A percentile compares a stretch with the other conserved stretches of the same genome.
phyloP scores from a whole-genome alignment of 2,113 vertebrate species.

The Mirza zaza region DNA sequence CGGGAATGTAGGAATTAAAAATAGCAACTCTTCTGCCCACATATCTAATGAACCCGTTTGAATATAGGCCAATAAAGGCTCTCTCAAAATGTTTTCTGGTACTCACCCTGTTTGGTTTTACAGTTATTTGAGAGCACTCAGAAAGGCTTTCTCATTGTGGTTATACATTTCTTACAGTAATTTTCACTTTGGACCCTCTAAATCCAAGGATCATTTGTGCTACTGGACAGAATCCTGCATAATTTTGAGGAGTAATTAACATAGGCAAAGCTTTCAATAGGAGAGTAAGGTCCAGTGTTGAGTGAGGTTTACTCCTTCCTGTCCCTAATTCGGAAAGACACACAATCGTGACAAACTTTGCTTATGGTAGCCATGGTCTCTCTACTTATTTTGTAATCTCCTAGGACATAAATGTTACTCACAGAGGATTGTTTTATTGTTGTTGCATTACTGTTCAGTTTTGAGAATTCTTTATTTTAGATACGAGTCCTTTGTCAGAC shows the following conservation, averaged over 20 bases:
- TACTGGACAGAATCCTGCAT: not conserved
- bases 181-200: not conserved
- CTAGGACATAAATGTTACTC: not conserved
- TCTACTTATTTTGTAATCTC: not conserved
- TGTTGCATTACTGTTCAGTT: not conserved
- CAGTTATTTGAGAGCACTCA: not conserved
- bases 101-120: not conserved
- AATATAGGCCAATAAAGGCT: not conserved
- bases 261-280: not conserved
- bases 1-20: not conserved
- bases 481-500: not conserved
- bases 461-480: constrained; percentile 11
- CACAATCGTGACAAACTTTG: not conserved
- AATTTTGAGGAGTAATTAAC: not conserved
- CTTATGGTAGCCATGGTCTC: not conserved
- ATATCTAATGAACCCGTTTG: not conserved
- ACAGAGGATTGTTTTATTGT: not conserved
- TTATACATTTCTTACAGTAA: not conserved
- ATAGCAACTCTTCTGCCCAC: not conserved
- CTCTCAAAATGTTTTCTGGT: not conserved
- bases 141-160: not conserved
- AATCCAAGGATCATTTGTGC: not conserved
- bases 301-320: not conserved
- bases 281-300: not conserved
- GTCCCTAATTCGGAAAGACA: not conserved